Percentiles rank a stretch among this genome's conserved stretches.
phyloP scores from a whole-genome alignment of 2,797 vertebrate genomes.

The Sus cebifrons region DNA sequence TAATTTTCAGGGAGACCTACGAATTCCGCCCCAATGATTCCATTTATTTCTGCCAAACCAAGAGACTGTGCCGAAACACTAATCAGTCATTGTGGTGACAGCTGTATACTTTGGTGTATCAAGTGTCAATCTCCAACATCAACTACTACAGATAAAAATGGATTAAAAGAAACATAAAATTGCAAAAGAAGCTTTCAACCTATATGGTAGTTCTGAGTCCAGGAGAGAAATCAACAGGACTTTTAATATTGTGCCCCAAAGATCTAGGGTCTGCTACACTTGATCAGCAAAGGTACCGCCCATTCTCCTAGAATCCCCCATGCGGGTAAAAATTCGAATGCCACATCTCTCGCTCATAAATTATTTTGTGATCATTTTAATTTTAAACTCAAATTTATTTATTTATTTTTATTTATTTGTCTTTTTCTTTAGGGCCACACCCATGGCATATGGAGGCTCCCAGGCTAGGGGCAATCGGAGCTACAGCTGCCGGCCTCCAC shows the following conservation, averaged over 20 bases:
- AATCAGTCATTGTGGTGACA: background rate
- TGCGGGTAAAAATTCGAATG: background rate
- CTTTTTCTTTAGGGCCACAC: no score
- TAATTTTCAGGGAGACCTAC: background rate
- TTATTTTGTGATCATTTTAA: constrained; percentile 46
- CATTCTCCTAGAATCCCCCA: background rate
- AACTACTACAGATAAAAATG: constrained; percentile 26
- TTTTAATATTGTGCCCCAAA: background rate
- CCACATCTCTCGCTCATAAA: background rate
- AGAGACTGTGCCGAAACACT: background rate
- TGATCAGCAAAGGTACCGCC: background rate
- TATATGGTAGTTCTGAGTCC: background rate
- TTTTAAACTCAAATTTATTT: no score
- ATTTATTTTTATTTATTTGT: no score
- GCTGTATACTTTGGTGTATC: background rate
- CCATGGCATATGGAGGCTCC: no score
- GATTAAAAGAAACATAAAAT: constrained; percentile 29
- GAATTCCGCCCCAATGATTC: constrained; percentile 1
- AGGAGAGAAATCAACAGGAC: background rate
- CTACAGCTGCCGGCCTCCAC: no score
- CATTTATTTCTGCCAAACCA: background rate
- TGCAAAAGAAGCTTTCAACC: constrained; percentile 43
- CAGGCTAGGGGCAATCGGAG: no score
- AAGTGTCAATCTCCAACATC: background rate
- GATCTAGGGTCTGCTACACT: background rate